Conservation (phyloP, 1,140 invertebrate species). For the Polyergus mexicanus region DNA sequence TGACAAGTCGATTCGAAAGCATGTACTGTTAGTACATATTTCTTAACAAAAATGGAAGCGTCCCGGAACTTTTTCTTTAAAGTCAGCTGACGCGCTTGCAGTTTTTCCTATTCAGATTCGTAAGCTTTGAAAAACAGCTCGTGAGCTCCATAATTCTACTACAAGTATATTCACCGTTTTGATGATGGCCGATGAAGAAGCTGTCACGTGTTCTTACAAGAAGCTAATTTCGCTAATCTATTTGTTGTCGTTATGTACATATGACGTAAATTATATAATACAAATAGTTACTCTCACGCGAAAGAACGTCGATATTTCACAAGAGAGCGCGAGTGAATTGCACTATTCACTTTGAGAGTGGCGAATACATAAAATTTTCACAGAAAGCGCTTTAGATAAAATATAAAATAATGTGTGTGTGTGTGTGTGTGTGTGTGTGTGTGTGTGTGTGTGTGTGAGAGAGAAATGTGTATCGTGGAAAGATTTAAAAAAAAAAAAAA, state of each 20-base stretch:
- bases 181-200: slow-evolving; percentile 9
- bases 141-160: slow-evolving; percentile 25
- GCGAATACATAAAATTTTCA: background rate
- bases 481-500: no score
- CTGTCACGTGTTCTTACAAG: slow-evolving; percentile 28
- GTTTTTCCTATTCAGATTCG: slow-evolving; percentile 49
- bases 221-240: slow-evolving; percentile 54
- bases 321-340: slow-evolving; percentile 1
- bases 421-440: no score
- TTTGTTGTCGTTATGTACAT: slow-evolving; percentile 64
- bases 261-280: slow-evolving; percentile 52
- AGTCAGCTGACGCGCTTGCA: slow-evolving; percentile 32
- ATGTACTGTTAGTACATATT: slow-evolving; percentile 21
- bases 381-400: background rate
- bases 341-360: slow-evolving; percentile 39
- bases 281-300: slow-evolving; percentile 9
- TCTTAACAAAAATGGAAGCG: slow-evolving; percentile 1
- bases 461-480: background rate
- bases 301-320: background rate
- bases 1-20: slow-evolving; percentile 48
- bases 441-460: no score
- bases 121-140: slow-evolving; percentile 48
- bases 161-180: slow-evolving; percentile 42
- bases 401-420: background rate
- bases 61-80: background rate